Evolutionary conservation across 2,113 vertebrate genomes (phyloP), one percentile per base, ranked within the genome.

Genomic region (Physeter macrocephalus): DNA sequence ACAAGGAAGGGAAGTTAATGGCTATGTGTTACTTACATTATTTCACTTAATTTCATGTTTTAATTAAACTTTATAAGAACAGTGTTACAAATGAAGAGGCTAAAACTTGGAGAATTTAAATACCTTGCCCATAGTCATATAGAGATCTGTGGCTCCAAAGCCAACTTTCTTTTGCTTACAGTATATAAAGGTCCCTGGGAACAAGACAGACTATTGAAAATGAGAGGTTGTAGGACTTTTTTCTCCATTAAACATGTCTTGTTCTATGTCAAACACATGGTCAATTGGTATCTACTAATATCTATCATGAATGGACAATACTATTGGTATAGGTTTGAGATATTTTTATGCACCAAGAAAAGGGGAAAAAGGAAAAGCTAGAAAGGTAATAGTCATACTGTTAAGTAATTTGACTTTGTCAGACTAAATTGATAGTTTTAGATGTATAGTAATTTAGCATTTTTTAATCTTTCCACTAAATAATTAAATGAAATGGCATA

Each of bases 51-150:
- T 74, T 75, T 83, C 62, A 83, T 34, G 14, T 83, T 93, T 64
- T 90, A 88, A 87, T 96, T 93, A 85, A 89, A 66, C 82, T 82
- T 90, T 83, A 7, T 86, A 69, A 87, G 10, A 93, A 67, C 14
- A 62, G 39, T 72, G 9, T 88, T 74, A 62, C 25, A 74, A 91
- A 75, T 29, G 34, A 85, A 64, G 69, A 88, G 9, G 92, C 34
- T 64, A 54, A 84, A 36, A 29, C 36, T 39, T 57, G 8, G 10
- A 57, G n/a, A 52, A 69, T 88, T 90, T 96, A 83, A 84, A 20
- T 80, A 93, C 29, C 13, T 43, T 80, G 15, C 5, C 29, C 78
- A 74, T 21, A 36, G 57, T 74, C 29, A 43, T 20, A 27, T 9
- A 74, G n/a, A 8, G n/a, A 43, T 86, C 75, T 91, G 88, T 67